Percentiles rank a stretch among this genome's conserved stretches.
Evolutionary conservation across 2,888 invertebrate genomes (phyloP).

Genomic region (Therioaphis trifolii): DNA sequence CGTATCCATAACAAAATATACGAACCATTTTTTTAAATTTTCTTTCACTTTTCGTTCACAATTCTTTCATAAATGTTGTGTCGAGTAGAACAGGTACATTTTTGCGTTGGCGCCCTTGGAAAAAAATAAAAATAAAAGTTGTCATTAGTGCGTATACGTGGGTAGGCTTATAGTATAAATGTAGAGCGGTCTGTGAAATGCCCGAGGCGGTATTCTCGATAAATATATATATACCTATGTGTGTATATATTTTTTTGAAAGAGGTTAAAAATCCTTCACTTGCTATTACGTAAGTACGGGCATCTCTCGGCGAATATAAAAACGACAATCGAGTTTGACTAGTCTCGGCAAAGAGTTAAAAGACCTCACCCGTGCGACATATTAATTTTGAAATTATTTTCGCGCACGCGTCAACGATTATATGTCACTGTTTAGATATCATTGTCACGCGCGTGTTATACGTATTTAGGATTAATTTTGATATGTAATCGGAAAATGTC

Average conservation of each 20-base stretch:
- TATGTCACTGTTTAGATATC: neutral
- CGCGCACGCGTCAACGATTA: neutral
- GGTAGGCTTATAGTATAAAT: slow-evolving; percentile 54
- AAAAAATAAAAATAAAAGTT: slow-evolving; percentile 55
- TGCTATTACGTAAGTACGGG: slow-evolving; percentile 22
- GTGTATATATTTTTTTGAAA: slow-evolving; percentile 30
- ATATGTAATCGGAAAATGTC: no score
- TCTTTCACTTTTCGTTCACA: slow-evolving; percentile 58
- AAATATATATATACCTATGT: no score
- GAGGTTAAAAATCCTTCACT: slow-evolving; percentile 52
- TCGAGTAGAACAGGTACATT: slow-evolving; percentile 41
- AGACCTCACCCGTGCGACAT: slow-evolving; percentile 3
- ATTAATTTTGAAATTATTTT: slow-evolving; percentile 21
- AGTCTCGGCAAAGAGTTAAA: slow-evolving; percentile 9
- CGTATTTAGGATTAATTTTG: no score
- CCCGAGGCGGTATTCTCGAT: slow-evolving; percentile 56
- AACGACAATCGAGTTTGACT: slow-evolving; percentile 46
- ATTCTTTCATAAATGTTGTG: slow-evolving; percentile 42
- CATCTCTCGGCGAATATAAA: slow-evolving; percentile 20
- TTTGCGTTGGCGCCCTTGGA: slow-evolving; percentile 60
- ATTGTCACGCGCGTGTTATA: neutral
- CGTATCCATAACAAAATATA: neutral
- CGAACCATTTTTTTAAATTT: slow-evolving; percentile 19
- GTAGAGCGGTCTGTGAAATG: slow-evolving; percentile 48
- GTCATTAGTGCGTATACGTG: slow-evolving; percentile 55